These are phyloP conservation scores for Perognathus longimembris DNA, from an alignment of 2,113 vertebrate species.

Conservation along the genomic window DNA sequence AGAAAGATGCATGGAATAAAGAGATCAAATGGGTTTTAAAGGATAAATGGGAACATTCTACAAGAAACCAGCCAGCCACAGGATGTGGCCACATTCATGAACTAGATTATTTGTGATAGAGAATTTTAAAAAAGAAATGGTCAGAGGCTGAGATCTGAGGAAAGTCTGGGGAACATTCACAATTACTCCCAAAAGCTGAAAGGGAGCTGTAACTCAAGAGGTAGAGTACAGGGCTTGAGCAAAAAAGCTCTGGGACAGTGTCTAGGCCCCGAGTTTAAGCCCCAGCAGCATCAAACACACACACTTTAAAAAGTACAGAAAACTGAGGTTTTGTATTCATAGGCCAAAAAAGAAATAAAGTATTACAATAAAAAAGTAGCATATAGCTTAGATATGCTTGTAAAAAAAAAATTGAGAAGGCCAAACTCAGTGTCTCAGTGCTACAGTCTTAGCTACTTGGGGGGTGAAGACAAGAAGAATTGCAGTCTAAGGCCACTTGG, in stretches of 20 bases:
- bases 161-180: not conserved
- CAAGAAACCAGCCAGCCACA: slow-evolving; percentile 1
- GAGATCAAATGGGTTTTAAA: slow-evolving; percentile 22
- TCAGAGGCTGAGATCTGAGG: not conserved
- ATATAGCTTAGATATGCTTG: not conserved
- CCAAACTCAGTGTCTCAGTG: no score
- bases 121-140: slow-evolving; percentile 22
- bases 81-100: not conserved
- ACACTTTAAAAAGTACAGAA: not conserved
- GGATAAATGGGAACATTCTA: not conserved
- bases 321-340: not conserved
- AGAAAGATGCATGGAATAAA: slow-evolving; percentile 4
- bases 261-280: no score
- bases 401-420: not conserved
- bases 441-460: no score
- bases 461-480: no score
- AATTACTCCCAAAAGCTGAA: no score
- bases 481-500: no score
- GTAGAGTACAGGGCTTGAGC: no score
- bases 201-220: no score
- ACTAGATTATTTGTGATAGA: not conserved
- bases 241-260: no score
- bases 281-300: no score
- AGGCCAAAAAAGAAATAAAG: slow-evolving; percentile 4
- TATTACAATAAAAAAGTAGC: not conserved